Conservation (phyloP, 2,113 vertebrate species). For the Macquaria australasica region DNA sequence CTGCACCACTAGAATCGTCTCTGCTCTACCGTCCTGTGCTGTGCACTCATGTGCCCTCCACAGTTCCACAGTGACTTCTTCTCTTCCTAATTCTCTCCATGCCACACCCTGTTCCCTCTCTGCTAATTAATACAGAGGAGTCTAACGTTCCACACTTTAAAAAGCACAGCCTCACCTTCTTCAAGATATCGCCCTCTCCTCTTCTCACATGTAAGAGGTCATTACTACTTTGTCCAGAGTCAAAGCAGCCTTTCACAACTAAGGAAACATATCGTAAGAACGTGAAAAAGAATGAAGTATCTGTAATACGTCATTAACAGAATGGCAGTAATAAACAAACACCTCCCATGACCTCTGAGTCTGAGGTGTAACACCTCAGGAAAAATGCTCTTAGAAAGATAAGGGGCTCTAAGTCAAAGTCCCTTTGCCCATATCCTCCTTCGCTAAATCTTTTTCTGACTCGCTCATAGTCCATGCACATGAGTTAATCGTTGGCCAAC, state of each 20-base stretch:
- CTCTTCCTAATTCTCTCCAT: conserved; percentile 13
- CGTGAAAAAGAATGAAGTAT: conserved; percentile 38
- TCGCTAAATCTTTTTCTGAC: conserved; percentile 5
- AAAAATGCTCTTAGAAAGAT: conserved; percentile 35
- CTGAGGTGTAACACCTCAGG: conserved; percentile 35
- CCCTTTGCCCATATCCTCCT: conserved; percentile 28
- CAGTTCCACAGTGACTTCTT: conserved; percentile 42
- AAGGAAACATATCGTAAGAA: conserved; percentile 59
- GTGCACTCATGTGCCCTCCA: conserved; percentile 39
- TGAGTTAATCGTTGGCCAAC: conserved; percentile 54
- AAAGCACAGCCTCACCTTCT: conserved; percentile 26
- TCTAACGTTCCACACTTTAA: conserved; percentile 7
- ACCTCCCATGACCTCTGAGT: conserved; percentile 47
- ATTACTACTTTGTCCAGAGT: conserved; percentile 39
- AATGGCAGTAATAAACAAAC: conserved; percentile 62
- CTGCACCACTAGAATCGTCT: conserved; percentile 45
- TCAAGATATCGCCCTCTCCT: conserved; percentile 35
- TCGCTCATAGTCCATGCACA: conserved; percentile 47
- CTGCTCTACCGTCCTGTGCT: conserved; percentile 31
- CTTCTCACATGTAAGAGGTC: conserved; percentile 19
- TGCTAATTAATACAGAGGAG: conserved; percentile 18
- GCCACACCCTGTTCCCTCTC: conserved; percentile 19
- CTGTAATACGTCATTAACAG: conserved; percentile 45
- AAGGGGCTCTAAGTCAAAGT: conserved; percentile 30
- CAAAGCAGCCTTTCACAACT: conserved; percentile 61